Conservation (phyloP, 2,888 invertebrate genomes). For the Aphidius colemani region DNA sequence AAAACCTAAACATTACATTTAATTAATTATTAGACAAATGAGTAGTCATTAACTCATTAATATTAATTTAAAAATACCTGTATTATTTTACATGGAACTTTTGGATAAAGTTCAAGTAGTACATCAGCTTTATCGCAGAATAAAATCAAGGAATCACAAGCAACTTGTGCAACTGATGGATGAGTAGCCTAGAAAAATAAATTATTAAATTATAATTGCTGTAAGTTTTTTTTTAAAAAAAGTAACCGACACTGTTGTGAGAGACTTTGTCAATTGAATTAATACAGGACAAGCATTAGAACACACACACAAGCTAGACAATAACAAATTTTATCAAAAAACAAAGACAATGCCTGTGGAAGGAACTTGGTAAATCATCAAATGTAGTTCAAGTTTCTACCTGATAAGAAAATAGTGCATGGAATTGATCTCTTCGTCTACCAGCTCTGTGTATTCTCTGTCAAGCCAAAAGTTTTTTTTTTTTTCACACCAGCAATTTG, state of each 20-base stretch:
- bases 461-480: conserved; percentile 35
- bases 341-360: too few species aligned
- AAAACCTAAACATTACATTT: conserved; percentile 54
- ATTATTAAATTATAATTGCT: background rate
- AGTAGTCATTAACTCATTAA: background rate
- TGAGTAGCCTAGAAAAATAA: conserved; percentile 47
- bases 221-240: background rate
- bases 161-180: conserved; percentile 77
- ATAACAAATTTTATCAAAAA: conserved; percentile 4
- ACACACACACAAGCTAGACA: conserved; percentile 17
- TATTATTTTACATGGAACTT: conserved; percentile 69
- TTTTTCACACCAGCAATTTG: background rate
- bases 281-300: conserved; percentile 23
- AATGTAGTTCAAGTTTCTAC: conserved; percentile 39
- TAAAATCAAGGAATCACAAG: conserved; percentile 79
- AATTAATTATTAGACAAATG: background rate
- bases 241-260: background rate
- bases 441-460: conserved; percentile 48
- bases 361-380: too few species aligned
- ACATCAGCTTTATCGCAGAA: conserved; percentile 79
- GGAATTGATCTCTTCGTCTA: conserved; percentile 53
- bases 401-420: conserved; percentile 50
- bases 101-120: conserved; percentile 74
- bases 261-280: background rate
- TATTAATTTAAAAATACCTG: conserved; percentile 53